phyloP scores from a whole-genome alignment of 2,888 invertebrate genomes.

The Agrotis puta region DNA sequence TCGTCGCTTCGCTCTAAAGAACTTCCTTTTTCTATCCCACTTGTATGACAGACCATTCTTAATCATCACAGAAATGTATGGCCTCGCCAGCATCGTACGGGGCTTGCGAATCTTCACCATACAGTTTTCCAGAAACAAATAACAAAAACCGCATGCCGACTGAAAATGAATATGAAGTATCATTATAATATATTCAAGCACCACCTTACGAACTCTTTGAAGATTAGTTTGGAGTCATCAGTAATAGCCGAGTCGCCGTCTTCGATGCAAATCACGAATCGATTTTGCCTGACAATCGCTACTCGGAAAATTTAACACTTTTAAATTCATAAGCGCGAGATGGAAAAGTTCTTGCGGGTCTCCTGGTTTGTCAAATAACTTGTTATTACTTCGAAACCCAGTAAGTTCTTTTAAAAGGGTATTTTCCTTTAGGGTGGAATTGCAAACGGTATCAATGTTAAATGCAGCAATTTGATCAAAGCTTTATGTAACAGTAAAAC shows the following conservation, averaged over 20 bases:
- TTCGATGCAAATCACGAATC: conserved; percentile 83
- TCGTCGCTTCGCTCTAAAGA: not conserved
- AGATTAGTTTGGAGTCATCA: conserved; percentile 82
- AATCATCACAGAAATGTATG: not conserved
- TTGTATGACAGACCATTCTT: not conserved
- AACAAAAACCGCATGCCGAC: conserved; percentile 34
- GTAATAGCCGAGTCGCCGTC: conserved; percentile 82
- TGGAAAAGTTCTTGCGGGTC: conserved; percentile 64
- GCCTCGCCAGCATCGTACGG: not conserved
- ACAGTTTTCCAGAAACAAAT: not conserved
- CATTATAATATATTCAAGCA: conserved; percentile 64
- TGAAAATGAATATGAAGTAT: conserved; percentile 60
- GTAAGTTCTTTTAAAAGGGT: conserved; percentile 57
- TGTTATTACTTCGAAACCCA: conserved; percentile 64
- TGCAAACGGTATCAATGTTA: conserved; percentile 29
- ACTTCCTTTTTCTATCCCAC: not conserved
- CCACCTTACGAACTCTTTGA: conserved; percentile 75
- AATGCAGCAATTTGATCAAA: conserved; percentile 25
- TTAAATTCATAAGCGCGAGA: conserved; percentile 71
- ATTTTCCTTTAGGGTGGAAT: conserved; percentile 39
- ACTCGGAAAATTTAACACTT: conserved; percentile 69
- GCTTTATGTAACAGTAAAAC: conserved; percentile 28
- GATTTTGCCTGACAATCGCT: conserved; percentile 73
- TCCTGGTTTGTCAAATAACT: conserved; percentile 67
- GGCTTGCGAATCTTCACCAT: not conserved